These are phyloP conservation scores for Loriculus beryllinus DNA, from an alignment of 2,797 vertebrate species.

Conservation along the genomic window DNA sequence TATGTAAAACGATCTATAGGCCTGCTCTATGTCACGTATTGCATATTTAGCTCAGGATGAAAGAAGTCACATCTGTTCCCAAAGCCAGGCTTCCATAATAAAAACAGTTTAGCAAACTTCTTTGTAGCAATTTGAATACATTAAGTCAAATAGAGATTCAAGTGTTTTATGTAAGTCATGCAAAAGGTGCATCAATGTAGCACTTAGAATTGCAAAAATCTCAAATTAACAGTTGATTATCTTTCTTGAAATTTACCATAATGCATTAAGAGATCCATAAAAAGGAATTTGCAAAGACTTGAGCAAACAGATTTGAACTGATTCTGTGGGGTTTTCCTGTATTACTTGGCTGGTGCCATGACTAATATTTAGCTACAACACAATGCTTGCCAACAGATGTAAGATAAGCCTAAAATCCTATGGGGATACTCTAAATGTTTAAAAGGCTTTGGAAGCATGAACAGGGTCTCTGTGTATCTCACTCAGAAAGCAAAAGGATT, in stretches of 20 bases:
- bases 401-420: not conserved
- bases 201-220: not conserved
- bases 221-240: not conserved
- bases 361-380: conserved; percentile 34
- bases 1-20: not conserved
- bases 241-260: not conserved
- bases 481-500: not conserved
- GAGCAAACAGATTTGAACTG: not conserved
- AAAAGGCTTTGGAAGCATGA: not conserved
- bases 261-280: not conserved
- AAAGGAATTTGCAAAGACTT: not conserved
- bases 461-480: not conserved
- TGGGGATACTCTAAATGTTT: not conserved
- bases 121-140: not conserved
- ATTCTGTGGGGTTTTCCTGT: not conserved
- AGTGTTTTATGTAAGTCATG: not conserved
- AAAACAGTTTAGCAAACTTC: not conserved
- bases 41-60: not conserved
- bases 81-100: not conserved
- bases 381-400: conserved; percentile 13
- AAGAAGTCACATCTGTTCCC: not conserved
- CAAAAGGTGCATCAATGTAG: not conserved
- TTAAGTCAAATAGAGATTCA: not conserved
- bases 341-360: not conserved
- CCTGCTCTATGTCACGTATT: fast-evolving